phyloP scores from a whole-genome alignment of 1,140 invertebrate species.

The Portunus trituberculatus region DNA sequence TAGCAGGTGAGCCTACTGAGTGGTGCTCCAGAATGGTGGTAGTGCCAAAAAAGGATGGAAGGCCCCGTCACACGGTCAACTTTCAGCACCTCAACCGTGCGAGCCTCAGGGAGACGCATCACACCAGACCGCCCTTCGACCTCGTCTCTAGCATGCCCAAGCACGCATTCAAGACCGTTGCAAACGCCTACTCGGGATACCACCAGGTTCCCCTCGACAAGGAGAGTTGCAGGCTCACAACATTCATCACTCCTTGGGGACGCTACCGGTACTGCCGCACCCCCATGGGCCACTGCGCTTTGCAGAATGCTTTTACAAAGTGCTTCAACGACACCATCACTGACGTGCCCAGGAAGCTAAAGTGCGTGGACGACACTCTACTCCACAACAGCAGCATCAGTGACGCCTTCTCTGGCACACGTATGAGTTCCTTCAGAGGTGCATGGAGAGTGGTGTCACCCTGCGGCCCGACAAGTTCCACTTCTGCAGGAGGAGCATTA shows the following conservation, averaged over 20 bases:
- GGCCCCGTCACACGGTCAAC: background rate
- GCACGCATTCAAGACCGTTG: too few species aligned
- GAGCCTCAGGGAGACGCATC: constrained; percentile 45
- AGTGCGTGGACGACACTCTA: constrained; percentile 57
- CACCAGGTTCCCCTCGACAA: too few species aligned
- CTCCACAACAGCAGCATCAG: background rate
- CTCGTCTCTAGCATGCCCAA: too few species aligned
- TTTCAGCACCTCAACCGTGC: background rate
- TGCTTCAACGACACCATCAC: too few species aligned
- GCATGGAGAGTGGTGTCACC: constrained; percentile 24
- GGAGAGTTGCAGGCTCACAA: too few species aligned
- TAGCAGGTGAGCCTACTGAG: background rate
- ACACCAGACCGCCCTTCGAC: too few species aligned
- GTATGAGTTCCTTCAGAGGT: constrained; percentile 39
- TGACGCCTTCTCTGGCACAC: constrained; percentile 55
- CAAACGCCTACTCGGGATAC: too few species aligned
- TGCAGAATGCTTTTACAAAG: constrained; percentile 40
- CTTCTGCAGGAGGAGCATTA: constrained; percentile 60
- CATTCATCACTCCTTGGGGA: too few species aligned
- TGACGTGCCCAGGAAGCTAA: background rate
- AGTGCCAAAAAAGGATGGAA: background rate
- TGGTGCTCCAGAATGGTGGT: too few species aligned
- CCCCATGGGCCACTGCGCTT: constrained; percentile 16
- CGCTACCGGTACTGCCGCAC: background rate
- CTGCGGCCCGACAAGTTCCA: constrained; percentile 65